These are phyloP conservation scores for Nicator chloris DNA, from an alignment of 2,113 vertebrate species.

Conservation along the genomic window DNA sequence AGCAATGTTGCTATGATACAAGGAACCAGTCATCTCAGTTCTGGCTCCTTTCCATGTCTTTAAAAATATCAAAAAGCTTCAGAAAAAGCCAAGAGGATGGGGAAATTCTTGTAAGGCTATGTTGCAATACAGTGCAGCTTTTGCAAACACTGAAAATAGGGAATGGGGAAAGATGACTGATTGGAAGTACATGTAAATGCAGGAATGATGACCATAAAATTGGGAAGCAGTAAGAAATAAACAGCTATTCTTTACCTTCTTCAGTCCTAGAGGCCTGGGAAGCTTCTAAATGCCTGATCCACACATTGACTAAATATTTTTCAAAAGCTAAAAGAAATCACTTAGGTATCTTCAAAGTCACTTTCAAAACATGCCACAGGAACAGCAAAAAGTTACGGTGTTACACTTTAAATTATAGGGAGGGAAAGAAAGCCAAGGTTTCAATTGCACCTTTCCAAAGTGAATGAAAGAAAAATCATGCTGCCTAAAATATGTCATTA, in stretches of 20 bases:
- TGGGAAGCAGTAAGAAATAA: background rate
- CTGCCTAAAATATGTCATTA: background rate
- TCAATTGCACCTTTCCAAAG: background rate
- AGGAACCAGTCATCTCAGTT: slow-evolving; percentile 37
- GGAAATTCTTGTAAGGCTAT: slow-evolving; percentile 13
- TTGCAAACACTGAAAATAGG: background rate
- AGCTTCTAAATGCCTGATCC: background rate
- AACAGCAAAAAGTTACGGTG: background rate
- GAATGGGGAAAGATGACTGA: background rate
- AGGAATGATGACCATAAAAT: background rate
- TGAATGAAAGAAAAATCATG: background rate
- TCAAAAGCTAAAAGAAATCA: background rate
- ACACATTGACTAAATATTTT: background rate
- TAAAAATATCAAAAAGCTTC: slow-evolving; percentile 63
- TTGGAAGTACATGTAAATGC: background rate
- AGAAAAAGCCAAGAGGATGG: slow-evolving; percentile 16
- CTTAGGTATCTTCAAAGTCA: background rate
- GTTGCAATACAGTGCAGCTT: background rate
- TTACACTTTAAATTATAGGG: background rate
- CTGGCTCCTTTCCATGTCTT: slow-evolving; percentile 52
- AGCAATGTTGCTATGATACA: slow-evolving; percentile 59
- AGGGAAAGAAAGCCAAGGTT: background rate
- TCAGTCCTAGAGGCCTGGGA: background rate
- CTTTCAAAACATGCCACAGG: background rate
- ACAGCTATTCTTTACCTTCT: background rate